Evolutionary conservation across 1,140 invertebrate genomes (phyloP).

Genomic region (Chironomus tepperi): DNA sequence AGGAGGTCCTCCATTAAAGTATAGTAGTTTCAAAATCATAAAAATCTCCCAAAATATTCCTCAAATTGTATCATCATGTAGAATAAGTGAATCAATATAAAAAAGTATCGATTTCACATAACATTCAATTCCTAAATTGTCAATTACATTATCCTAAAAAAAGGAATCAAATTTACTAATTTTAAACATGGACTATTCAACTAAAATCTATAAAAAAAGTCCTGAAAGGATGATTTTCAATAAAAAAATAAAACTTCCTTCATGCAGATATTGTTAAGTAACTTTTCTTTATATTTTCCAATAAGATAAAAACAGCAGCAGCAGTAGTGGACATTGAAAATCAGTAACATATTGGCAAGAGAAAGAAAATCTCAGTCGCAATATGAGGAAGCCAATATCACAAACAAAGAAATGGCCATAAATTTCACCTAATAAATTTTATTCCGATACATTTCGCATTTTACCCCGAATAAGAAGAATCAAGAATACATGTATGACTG

Average conservation of each 20-base stretch:
- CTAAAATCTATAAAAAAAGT: background rate
- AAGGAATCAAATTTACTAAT: too few relatives aligned
- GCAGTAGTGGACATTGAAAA: background rate
- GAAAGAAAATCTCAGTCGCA: background rate
- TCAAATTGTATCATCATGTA: too few relatives aligned
- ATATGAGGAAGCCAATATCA: constrained; percentile 12
- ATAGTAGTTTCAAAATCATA: too few relatives aligned
- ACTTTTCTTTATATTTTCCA: background rate
- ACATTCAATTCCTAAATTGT: too few relatives aligned
- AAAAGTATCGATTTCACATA: too few relatives aligned
- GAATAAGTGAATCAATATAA: too few relatives aligned
- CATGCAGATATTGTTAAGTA: background rate
- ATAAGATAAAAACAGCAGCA: background rate
- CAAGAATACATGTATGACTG: too few relatives aligned
- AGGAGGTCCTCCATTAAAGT: too few relatives aligned
- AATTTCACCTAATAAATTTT: constrained; percentile 23
- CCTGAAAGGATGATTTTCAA: background rate
- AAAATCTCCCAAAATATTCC: too few relatives aligned
- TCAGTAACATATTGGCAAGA: constrained; percentile 7
- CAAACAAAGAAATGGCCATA: constrained; percentile 20
- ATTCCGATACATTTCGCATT: background rate
- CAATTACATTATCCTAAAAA: too few relatives aligned
- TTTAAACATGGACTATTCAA: background rate
- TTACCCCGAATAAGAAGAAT: background rate
- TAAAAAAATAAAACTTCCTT: too few relatives aligned